Conservation (phyloP, 2,888 invertebrate genomes). For the Spodoptera exigua region DNA sequence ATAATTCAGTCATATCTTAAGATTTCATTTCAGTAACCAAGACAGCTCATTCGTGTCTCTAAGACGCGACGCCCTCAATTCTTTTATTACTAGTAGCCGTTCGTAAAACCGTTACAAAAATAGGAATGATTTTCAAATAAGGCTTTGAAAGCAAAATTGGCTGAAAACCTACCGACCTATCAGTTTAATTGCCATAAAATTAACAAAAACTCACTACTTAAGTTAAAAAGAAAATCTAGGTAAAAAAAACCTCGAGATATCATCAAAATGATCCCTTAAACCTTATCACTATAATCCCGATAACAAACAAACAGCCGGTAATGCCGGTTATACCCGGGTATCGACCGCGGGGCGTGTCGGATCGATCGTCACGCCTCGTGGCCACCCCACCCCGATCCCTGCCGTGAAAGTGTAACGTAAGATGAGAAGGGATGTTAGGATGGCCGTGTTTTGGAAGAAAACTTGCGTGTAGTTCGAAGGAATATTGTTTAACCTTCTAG, state of each 20-base stretch:
- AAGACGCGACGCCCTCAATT: too few species aligned
- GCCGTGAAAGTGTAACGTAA: slow-evolving; percentile 56
- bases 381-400: slow-evolving; percentile 59
- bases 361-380: slow-evolving; percentile 82
- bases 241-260: too few species aligned
- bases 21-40: too few species aligned
- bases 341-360: slow-evolving; percentile 78
- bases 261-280: background rate
- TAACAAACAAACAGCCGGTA: slow-evolving; percentile 46
- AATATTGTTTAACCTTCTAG: background rate
- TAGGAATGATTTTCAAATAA: too few species aligned
- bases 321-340: slow-evolving; percentile 56
- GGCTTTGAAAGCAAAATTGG: too few species aligned
- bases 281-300: slow-evolving; percentile 36
- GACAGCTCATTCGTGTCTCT: too few species aligned
- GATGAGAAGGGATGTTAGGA: slow-evolving; percentile 39
- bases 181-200: background rate
- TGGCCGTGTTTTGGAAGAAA: slow-evolving; percentile 18
- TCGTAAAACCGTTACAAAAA: too few species aligned
- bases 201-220: too few species aligned
- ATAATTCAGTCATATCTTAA: too few species aligned
- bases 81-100: too few species aligned
- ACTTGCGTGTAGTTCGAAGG: slow-evolving; percentile 25
- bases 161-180: too few species aligned
- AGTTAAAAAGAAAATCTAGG: too few species aligned